Evolutionary conservation across 2,113 vertebrate species (phyloP).

Genomic region (Micronycteris hirsuta): DNA sequence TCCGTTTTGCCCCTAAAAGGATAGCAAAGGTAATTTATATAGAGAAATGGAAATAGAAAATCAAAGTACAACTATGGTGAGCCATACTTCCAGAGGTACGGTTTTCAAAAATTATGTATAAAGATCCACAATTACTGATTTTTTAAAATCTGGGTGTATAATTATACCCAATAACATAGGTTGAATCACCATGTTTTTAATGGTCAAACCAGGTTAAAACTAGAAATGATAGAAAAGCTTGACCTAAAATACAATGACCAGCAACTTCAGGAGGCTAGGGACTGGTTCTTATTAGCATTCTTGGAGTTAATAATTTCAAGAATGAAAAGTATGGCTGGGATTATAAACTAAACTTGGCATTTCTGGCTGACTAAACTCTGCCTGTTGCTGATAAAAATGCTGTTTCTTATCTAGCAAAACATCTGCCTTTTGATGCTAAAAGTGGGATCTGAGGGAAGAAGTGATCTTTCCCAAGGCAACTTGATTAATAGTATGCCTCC

Average conservation of each 20-base stretch:
- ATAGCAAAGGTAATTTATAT: not conserved
- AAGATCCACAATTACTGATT: not conserved
- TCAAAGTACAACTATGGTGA: not conserved
- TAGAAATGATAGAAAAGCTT: constrained; percentile 11
- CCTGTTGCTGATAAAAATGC: constrained; percentile 27
- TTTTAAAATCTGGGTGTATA: not conserved
- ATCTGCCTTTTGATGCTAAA: constrained; percentile 70
- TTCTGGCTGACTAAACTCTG: constrained; percentile 62
- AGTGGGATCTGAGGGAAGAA: constrained; percentile 56
- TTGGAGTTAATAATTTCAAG: constrained; percentile 11
- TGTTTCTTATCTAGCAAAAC: constrained; percentile 63
- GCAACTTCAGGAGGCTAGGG: not conserved
- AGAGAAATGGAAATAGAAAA: not conserved
- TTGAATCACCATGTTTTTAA: constrained; percentile 15
- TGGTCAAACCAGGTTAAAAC: constrained; percentile 1
- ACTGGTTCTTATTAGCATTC: not conserved
- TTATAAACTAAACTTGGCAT: constrained; percentile 28
- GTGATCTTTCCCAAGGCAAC: constrained; percentile 67
- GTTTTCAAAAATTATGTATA: not conserved
- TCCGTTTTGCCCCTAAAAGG: not conserved
- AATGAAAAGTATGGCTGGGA: not conserved
- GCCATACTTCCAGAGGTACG: not conserved
- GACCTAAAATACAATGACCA: not conserved
- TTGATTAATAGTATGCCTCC: constrained; percentile 70
- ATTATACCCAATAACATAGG: not conserved